Base-by-base conservation (phyloP, 1,140 invertebrate species). In the Drosophila prosaltans region DNA sequence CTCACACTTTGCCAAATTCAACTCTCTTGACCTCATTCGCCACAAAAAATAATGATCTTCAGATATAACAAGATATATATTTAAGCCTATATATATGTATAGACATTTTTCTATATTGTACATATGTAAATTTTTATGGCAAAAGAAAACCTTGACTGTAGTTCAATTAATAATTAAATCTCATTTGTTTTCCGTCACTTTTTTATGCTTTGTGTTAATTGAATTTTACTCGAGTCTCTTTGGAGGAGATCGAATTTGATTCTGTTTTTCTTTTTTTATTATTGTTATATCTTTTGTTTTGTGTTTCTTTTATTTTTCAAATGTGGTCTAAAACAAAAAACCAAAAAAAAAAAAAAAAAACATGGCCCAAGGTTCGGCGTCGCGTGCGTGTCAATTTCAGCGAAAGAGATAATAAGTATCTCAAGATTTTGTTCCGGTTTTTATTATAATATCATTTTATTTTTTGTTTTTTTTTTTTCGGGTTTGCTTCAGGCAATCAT, bases 161-260 rank as follows among this genome's bases (percentile, higher is more conserved):
- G 83, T 88, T 86, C 83, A 86, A 80, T 86, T 86, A 83, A 80
- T 88, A 88, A 85, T 82, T 81, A 76, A 79, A 82, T 88, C 72
- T 66, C 71, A 76, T 82, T 82, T 81, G 74, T 72, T 80, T 80
- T 70, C 73, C 73, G 68, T 66, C 66, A 69, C 72, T 80, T 69
- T 71, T 62, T 69, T 74, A 65, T 81, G 65, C 57, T 40, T 78
- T 60, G 66, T 78, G 73, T 76, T 84, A 81, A 84, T 84, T 84
- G 82, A 79, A 82, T 85, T 82, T 86, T 65, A 57, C n/a, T 62
- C 55, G 45, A 74, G 66, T 59, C 45, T 26, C 43, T 65, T n/a
- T 16, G 16, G 16, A 32, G 60, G 43, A n/a, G 28, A 30, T 51
- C 9, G 24, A 54, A 24, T 26, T 54, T 54, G 39, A 67, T 62